Evolutionary conservation across 2,113 vertebrate genomes (phyloP).

Genomic region (Brienomyrus longianalis): DNA sequence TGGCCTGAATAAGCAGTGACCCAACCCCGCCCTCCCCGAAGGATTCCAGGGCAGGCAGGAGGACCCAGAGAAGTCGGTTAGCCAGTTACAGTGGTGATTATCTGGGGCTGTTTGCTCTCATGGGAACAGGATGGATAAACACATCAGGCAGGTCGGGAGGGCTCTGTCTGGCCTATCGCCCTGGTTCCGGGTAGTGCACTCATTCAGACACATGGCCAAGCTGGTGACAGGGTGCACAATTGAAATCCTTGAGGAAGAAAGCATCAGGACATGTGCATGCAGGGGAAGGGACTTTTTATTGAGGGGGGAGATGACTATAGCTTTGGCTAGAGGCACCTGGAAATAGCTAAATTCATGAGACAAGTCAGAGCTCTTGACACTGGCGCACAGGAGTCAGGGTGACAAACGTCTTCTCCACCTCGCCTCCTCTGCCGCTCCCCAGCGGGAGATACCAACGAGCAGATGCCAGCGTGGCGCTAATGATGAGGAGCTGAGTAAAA

Average conservation of each 20-base stretch:
- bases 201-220: not conserved
- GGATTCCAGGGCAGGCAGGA: not conserved
- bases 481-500: conserved; percentile 13
- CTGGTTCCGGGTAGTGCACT: not conserved
- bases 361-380: not conserved
- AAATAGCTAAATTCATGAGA: conserved; percentile 11
- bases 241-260: not conserved
- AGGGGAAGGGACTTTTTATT: not conserved
- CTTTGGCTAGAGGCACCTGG: not conserved
- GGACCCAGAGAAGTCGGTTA: not conserved
- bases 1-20: not conserved
- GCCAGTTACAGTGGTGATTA: not conserved
- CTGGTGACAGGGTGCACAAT: not conserved
- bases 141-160: not conserved
- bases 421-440: not conserved
- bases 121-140: not conserved
- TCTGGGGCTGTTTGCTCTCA: not conserved
- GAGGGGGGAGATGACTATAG: not conserved
- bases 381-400: not conserved
- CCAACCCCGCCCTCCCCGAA: too few relatives aligned
- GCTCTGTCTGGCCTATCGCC: not conserved
- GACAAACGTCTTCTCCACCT: not conserved
- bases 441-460: conserved; percentile 16
- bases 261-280: not conserved
- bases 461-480: conserved; percentile 15